Conservation (phyloP, 1,140 invertebrate genomes). For the Grapholita molesta region DNA sequence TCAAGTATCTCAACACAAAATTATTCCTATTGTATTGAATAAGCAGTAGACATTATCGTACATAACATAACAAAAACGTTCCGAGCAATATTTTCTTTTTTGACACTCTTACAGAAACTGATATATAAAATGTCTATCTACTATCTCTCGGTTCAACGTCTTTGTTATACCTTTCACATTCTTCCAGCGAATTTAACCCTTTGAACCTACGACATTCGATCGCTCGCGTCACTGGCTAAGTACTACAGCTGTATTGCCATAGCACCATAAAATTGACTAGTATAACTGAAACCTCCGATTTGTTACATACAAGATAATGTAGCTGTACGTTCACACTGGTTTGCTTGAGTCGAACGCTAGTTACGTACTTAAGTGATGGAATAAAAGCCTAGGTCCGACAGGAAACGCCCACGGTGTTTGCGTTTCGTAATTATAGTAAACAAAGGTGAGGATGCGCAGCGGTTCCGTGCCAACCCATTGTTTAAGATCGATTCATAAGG, state of each 20-base stretch:
- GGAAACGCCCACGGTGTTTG: constrained; percentile 7
- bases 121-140: background rate
- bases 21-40: too few species aligned
- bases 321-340: background rate
- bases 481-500: background rate
- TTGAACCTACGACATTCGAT: background rate
- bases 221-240: background rate
- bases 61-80: background rate
- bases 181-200: background rate
- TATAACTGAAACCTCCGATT: too few species aligned
- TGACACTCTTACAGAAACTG: background rate
- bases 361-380: background rate
- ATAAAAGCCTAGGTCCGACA: background rate
- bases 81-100: background rate
- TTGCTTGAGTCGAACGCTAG: background rate
- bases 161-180: background rate
- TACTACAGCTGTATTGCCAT: background rate
- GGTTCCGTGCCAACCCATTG: background rate
- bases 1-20: too few species aligned
- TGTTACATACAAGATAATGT: background rate
- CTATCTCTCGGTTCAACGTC: background rate
- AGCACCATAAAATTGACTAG: too few species aligned
- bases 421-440: background rate
- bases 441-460: constrained; percentile 14
- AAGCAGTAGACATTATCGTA: too few species aligned